Base-by-base conservation (phyloP, 2,113 vertebrate genomes). In the Etheostoma cragini region DNA sequence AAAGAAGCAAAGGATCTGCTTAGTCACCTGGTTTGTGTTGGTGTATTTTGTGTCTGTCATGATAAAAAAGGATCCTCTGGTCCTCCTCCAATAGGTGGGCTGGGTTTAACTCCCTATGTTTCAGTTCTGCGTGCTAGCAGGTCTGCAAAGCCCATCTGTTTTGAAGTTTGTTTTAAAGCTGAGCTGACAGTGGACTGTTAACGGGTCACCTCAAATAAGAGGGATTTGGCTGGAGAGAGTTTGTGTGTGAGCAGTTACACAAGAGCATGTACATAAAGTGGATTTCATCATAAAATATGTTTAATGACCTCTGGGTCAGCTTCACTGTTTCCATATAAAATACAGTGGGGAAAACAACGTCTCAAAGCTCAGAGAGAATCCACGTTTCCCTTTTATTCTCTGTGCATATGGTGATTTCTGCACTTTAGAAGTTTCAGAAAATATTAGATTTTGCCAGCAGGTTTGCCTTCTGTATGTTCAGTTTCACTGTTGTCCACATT, bases 1-100 rank as follows among this genome's bases (percentile, higher is more conserved):
- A 73, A 76, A 84, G 70, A 46, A 85, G 72, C 30, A 58, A 85
- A 67, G 72, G 72, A 77, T 81, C 69, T 83, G 79, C 85, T 65
- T 54, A 61, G 67, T 83, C 75, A 82, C 82, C 66, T 84, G 83
- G 73, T 72, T 80, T 50, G 35, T 80, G 77, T 90, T 84, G 83
- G 52, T 45, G 53, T 86, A 52, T 72, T 82, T 62, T 74, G 21
- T 47, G n/a, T 80, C 80, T 65, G 76, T 83, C 75, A 63, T 82
- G 72, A 75, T 73, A 60, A 73, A 42, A 74, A 79, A 63, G 24
- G 84, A 26, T 82, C 35, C 54, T 76, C 38, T 35, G 38, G 46
- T 82, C 66, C 49, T 50, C 49, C 54, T 78, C 35, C 82, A 84
- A 22, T 70, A 66, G 57, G 60, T 45, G 3, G 17, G 12, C 0